Conservation (phyloP, 2,113 vertebrate species). For the Engraulis encrasicolus region DNA sequence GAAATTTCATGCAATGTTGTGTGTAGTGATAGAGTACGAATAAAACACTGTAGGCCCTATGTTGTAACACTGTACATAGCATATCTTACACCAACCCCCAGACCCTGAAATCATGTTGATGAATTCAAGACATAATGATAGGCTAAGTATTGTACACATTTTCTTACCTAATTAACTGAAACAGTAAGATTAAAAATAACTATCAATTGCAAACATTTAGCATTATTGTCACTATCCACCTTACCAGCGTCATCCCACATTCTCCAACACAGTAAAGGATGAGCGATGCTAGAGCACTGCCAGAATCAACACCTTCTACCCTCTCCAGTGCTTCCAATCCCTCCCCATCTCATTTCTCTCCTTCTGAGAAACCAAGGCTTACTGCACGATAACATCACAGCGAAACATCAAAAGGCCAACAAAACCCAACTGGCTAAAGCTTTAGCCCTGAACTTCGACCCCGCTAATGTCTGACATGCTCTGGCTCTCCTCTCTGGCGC, state of each 20-base stretch:
- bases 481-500: neutral
- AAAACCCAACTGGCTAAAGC: neutral
- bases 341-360: neutral
- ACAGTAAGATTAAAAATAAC: too few relatives aligned
- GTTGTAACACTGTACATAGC: too few relatives aligned
- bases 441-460: constrained; percentile 1
- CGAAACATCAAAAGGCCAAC: neutral
- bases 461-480: neutral
- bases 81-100: too few relatives aligned
- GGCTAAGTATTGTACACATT: too few relatives aligned
- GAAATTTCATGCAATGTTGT: too few relatives aligned
- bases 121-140: too few relatives aligned
- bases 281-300: neutral
- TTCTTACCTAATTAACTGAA: too few relatives aligned
- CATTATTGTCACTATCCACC: too few relatives aligned
- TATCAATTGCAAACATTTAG: too few relatives aligned
- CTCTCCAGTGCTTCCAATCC: neutral
- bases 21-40: too few relatives aligned
- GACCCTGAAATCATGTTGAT: too few relatives aligned
- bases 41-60: too few relatives aligned
- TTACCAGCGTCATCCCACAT: neutral
- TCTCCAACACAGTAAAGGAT: neutral
- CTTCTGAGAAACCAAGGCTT: neutral
- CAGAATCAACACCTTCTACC: neutral
- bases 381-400: neutral